Base-by-base conservation (phyloP, 30 jellyfish, hydroid and myxozoan genomes). In the Hydractinia symbiolongicarpus region DNA sequence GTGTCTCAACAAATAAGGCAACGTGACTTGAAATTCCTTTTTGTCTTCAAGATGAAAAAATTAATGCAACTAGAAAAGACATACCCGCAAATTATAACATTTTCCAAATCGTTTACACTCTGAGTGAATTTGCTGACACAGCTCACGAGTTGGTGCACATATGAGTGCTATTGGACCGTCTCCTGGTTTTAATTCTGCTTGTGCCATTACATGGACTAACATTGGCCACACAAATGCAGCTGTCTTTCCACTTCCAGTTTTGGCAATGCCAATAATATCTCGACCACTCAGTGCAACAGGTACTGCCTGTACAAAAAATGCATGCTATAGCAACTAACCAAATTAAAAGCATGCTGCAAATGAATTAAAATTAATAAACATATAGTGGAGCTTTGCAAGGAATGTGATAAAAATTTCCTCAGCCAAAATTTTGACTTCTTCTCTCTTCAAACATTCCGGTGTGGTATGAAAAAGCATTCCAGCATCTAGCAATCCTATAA, bases 211-310 rank as follows among this genome's bases (percentile, higher is more conserved):
- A 79, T 94, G 99, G 61, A 89, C 96, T 77, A 94, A 67, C 96
- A 94, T 86, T 54, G 99, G 99, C 96, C 96, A 88, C 52, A 94
- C 90, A 73, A 88, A 94, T 4, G 99, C 97, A 11, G 99, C 99
- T 13, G 99, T 94, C 70, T 94, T 94, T 11, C 99, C 99, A 71
- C 97, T 88, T 9, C 99, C 99, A 8, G 99, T 94, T 70, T 89
- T 86, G n/a, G 99, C 99, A 0, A 94, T 94, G 11, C 97, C 99
- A 70, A 94, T 94, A 13, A 94, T 94, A 71, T 94, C 99, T 20
- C 97, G 95, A 1, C 99, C 99, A 75, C 96, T 84, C 57, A 88
- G 73, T 6, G 97, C 99, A 15, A 94, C 95, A 1, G 99, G 97
- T 5, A 94, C 96, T 11, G 96, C 99, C 99, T 93, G 15, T 0